Percentiles rank a stretch among this genome's conserved stretches.
Conservation (phyloP, 2,888 invertebrate genomes). For the Argyresthia goedartella region DNA sequence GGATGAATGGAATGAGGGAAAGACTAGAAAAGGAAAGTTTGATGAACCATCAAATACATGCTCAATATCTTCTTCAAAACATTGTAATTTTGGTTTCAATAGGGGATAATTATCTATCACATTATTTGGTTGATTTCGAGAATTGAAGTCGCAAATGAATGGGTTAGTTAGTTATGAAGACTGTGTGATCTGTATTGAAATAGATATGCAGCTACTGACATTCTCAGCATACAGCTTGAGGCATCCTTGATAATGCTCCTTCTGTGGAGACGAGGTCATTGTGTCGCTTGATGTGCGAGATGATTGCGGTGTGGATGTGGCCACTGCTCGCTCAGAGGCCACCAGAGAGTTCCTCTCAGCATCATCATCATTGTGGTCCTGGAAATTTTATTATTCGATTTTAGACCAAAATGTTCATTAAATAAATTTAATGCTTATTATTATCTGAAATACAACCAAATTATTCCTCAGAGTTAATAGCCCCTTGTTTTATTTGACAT, state of each 20-base stretch:
- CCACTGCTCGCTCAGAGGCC: conserved; percentile 53
- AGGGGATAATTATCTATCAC: no score
- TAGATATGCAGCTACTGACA: conserved; percentile 61
- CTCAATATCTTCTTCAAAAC: no score
- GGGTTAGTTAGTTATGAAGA: no score
- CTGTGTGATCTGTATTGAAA: no score
- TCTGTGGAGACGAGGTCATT: conserved; percentile 63
- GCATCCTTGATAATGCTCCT: conserved; percentile 81
- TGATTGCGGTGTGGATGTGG: conserved; percentile 44
- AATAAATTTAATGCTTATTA: background rate
- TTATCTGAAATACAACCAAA: background rate
- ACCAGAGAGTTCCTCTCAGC: conserved; percentile 67
- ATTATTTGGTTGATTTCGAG: no score
- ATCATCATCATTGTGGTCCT: conserved; percentile 72
- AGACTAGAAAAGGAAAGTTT: no score
- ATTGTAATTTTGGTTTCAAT: no score
- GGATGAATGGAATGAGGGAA: no score
- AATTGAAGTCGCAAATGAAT: no score
- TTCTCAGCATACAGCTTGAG: conserved; percentile 85
- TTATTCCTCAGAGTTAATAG: background rate
- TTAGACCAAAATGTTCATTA: background rate
- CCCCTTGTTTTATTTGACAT: no score
- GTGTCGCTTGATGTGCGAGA: conserved; percentile 35
- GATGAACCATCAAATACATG: no score
- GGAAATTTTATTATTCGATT: conserved; percentile 9